Conservation (phyloP, 2,888 invertebrate species). For the Machimus atricapillus region DNA sequence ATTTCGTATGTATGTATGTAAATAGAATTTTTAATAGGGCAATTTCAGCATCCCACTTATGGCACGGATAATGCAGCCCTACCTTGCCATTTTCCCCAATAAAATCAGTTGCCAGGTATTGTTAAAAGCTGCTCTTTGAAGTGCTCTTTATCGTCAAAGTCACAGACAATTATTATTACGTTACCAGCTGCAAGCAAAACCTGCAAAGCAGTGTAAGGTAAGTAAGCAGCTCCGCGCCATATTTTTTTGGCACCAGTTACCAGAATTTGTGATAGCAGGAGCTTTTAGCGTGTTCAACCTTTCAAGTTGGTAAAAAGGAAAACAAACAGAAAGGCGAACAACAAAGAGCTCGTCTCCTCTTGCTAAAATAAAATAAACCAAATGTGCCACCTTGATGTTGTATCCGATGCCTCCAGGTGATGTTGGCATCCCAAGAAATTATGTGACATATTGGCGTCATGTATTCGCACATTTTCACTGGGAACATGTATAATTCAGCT, state of each 20-base stretch:
- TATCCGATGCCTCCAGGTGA: not conserved
- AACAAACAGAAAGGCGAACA: not conserved
- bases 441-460: not conserved
- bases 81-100: not conserved
- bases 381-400: not conserved
- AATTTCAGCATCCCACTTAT: not conserved
- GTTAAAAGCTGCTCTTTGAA: not conserved
- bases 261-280: not conserved
- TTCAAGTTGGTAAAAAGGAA: not conserved
- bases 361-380: not conserved
- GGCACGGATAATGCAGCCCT: not conserved
- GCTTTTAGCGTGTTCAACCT: not conserved
- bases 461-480: not conserved
- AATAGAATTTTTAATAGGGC: not conserved
- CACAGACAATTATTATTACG: not conserved
- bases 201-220: not conserved
- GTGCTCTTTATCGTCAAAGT: not conserved
- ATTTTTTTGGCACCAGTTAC: not conserved
- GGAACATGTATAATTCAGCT: constrained; percentile 2
- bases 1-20: not conserved
- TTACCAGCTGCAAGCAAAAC: not conserved
- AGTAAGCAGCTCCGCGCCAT: not conserved
- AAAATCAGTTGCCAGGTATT: not conserved
- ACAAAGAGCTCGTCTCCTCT: not conserved
- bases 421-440: not conserved